A percentile compares a stretch with the other conserved stretches of the same genome.
Evolutionary conservation across 2,113 vertebrate genomes (phyloP).

Genomic region (Nipponia nippon): DNA sequence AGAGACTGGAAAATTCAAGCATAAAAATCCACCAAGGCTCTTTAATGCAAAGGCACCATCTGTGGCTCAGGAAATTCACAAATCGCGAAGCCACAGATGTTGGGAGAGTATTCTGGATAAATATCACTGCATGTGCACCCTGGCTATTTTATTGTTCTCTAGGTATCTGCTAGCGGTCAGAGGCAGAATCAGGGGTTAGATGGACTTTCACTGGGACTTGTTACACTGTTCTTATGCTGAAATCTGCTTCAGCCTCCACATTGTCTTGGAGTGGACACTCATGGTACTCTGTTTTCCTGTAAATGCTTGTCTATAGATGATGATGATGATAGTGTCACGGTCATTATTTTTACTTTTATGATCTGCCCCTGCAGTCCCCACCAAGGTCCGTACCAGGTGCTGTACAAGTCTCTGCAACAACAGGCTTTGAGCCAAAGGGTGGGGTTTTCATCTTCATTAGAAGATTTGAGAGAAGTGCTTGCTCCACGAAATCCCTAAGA

Average conservation of each 20-base stretch:
- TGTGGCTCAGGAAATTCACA: neutral
- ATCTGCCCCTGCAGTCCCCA: neutral
- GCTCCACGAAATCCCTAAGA: neutral
- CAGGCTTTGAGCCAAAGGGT: slow-evolving; percentile 13
- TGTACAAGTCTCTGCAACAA: neutral
- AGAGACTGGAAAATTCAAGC: neutral
- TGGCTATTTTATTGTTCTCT: neutral
- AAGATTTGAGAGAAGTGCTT: neutral
- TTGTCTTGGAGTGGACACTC: neutral
- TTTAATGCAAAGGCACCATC: neutral
- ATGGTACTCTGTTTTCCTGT: neutral
- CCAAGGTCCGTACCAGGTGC: neutral
- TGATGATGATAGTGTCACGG: neutral
- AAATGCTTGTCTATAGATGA: neutral
- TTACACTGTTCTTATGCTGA: neutral
- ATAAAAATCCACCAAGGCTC: neutral
- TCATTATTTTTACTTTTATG: neutral
- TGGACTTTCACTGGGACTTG: neutral
- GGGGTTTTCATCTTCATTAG: neutral
- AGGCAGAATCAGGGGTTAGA: neutral
- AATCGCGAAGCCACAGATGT: neutral
- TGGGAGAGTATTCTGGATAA: neutral
- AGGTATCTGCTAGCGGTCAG: neutral
- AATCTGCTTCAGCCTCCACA: neutral
- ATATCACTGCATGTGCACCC: neutral